Base-by-base conservation (phyloP, 2,888 invertebrate species). In the Willowsia nigromaculata region DNA sequence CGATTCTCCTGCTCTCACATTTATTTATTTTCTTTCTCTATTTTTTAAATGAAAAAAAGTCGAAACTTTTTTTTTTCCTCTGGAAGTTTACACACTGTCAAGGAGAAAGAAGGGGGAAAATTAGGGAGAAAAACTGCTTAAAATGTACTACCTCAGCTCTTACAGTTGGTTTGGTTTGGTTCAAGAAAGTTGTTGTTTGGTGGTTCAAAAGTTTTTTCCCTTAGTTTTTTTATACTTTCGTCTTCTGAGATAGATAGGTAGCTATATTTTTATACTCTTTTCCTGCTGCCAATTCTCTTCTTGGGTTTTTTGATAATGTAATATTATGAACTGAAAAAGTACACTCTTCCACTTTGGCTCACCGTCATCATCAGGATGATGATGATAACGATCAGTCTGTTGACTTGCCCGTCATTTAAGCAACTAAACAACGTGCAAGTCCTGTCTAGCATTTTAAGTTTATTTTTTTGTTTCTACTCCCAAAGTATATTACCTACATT, bases 361-460 rank as follows among this genome's bases (percentile, higher is more conserved):
- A 71, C 22, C 71, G 22, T 43, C 71, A 43, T 15, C 37, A 74
- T 43, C 5, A 74, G 1, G n/a, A 43, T 37, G 27, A 76, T 78
- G 40, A 71, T 76, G 30, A 50, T 76, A 30, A 30, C 33, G 30
- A 56, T 68, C 40, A 83, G 68, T 50, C 30, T 83, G 84, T 84
- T 84, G 74, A 82, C 88, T 89, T 90, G 83, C 68, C 86, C 82
- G 83, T 86, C 90, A 86, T 86, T 85, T 85, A 87, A 71, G 43
- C 62, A 86, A 68, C 86, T 83, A 87, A 90, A 87, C 90, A 90
- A 90, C 86, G 83, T 86, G 83, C 85, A 84, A 53, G 86, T 86
- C 86, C 86, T 83, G 90, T 68, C 90, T 86, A 78, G 90, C 86
- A 90, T 90, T 86, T 90, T 87, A 90, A 90, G 76, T 88, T 83